Evolutionary conservation across 1,140 invertebrate genomes (phyloP), one percentile per base, ranked within the genome.

Genomic region (Teleopsis dalmanni): DNA sequence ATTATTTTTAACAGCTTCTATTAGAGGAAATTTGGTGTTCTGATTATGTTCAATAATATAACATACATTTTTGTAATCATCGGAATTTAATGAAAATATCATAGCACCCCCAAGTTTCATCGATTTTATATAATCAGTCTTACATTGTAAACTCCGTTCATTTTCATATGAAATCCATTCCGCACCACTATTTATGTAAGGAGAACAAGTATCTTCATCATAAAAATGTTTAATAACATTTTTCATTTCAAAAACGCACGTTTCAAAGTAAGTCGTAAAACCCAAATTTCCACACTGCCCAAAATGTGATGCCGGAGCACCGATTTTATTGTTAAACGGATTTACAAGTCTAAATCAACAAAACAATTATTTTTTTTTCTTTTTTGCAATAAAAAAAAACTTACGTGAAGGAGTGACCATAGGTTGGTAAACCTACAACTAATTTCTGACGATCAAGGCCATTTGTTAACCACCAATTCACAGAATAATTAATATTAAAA

Each of bases 131-230:
- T 76, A 88, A 35, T 78, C 72, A 1, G 82, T 76, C 76, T 94
- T 94, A 57, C 79, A 78, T 44, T 63, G 73, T 1, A 90, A 72
- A 71, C 90, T 95, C 27, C 75, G 62, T 4, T 75, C 70, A 64
- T 91, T 80, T 53, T 96, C 93, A 66, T 84, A 96, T 0, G 91
- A 91, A 37, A 95, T 80, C 93, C 93, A 97, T 62, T 94, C 86
- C 5, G 74, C 72, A 27, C 76, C 73, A 38, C 78, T 78, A 47
- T 81, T 84, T 4, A 85, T 75, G 73, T 91, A 96, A 3, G 91
- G 90, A 14, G 88, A 88, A 53, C 76, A 74, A 18, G 81, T 82
- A 19, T 83, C 76, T 8, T 76, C 60, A 55, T 91, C 84, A 59
- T 81, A 85, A 5, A 73, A 65, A 9, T 57, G 59, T 0, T 79